Evolutionary conservation across 2,113 vertebrate species (phyloP).

Genomic region (Dipodomys spectabilis): DNA sequence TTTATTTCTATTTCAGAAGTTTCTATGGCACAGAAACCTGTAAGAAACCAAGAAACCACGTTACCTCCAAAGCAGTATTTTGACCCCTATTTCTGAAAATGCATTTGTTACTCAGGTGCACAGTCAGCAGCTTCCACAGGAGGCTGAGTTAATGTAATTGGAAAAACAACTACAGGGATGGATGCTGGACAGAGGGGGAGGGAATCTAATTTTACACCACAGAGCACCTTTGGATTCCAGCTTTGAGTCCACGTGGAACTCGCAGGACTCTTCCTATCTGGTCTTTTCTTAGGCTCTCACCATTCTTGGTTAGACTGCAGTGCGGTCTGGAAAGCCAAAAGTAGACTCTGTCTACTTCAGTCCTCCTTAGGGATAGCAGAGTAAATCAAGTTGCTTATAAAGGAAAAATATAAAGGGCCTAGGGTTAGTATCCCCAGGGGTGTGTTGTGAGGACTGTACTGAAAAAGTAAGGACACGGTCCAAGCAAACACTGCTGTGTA

Average conservation of each 20-base stretch:
- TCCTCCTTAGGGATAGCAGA: constrained; percentile 65
- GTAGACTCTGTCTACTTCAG: constrained; percentile 36
- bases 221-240: not conserved
- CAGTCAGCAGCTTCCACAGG: not conserved
- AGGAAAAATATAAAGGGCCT: constrained; percentile 13
- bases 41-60: not conserved
- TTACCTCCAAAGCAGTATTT: not conserved
- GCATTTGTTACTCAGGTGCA: not conserved
- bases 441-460: constrained; percentile 51
- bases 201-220: not conserved
- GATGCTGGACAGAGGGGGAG: not conserved
- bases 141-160: not conserved
- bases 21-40: not conserved
- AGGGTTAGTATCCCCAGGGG: constrained; percentile 69
- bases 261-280: not conserved
- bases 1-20: not conserved
- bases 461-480: constrained; percentile 1
- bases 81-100: not conserved
- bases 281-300: not conserved
- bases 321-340: not conserved
- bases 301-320: not conserved
- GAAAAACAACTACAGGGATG: not conserved
- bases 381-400: constrained; percentile 67
- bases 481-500: constrained; percentile 44
- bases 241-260: not conserved